A percentile compares a stretch with the other conserved stretches of the same genome.
Conservation (phyloP, 2,888 invertebrate genomes). For the Scaptomyza reducta region DNA sequence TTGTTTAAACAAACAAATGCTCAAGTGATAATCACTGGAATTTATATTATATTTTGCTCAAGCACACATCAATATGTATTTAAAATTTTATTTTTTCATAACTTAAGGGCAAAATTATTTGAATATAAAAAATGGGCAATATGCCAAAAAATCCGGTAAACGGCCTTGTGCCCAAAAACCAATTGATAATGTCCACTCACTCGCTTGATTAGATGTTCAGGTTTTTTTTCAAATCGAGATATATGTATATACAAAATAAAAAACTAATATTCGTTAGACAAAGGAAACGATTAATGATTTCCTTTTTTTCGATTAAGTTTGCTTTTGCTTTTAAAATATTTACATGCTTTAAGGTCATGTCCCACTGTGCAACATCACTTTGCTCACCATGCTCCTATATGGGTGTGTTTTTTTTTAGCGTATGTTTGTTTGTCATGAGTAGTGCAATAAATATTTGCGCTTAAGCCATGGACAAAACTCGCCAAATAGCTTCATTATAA, state of each 20-base stretch:
- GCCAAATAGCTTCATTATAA: constrained; percentile 73
- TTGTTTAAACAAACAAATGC: constrained; percentile 19
- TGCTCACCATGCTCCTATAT: constrained; percentile 39
- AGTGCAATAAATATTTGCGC: constrained; percentile 76
- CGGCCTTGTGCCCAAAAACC: constrained; percentile 48
- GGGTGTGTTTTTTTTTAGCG: constrained; percentile 35
- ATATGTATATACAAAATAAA: constrained; percentile 1
- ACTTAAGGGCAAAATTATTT: constrained; percentile 12
- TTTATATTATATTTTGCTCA: neutral
- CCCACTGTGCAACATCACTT: constrained; percentile 62
- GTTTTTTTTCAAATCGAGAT: neutral
- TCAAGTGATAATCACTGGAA: constrained; percentile 33
- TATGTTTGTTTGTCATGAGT: constrained; percentile 61
- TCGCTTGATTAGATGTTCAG: constrained; percentile 37
- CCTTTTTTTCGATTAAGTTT: neutral
- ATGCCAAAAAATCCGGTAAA: constrained; percentile 28
- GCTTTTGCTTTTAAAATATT: neutral
- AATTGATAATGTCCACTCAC: constrained; percentile 40
- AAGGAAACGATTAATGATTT: neutral
- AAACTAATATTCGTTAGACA: neutral
- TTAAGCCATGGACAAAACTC: constrained; percentile 63
- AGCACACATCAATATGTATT: neutral
- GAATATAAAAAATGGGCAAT: constrained; percentile 24
- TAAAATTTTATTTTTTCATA: constrained; percentile 2
- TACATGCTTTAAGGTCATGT: neutral